Evolutionary conservation across 1,140 invertebrate genomes (phyloP).

Genomic region (Pseudachorutes palmiensis): DNA sequence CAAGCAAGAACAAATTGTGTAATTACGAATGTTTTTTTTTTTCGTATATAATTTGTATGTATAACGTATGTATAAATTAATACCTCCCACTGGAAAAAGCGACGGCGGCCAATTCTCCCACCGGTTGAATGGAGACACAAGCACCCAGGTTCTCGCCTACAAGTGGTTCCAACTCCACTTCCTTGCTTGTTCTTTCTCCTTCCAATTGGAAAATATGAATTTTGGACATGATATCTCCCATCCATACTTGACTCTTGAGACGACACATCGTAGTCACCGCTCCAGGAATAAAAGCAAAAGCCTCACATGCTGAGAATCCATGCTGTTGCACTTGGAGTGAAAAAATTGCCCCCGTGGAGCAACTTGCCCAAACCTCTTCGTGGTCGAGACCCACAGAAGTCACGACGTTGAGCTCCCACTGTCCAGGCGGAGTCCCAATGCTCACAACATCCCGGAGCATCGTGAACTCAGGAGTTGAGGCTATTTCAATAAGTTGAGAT

Average conservation of each 20-base stretch:
- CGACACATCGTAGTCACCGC: slow-evolving; percentile 52
- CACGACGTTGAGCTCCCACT: slow-evolving; percentile 9
- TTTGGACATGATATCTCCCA: slow-evolving; percentile 70
- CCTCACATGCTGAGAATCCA: slow-evolving; percentile 48
- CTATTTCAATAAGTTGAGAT: slow-evolving; percentile 84
- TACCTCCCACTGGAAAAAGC: slow-evolving; percentile 31
- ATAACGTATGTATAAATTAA: slow-evolving; percentile 18
- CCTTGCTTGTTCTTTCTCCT: slow-evolving; percentile 14
- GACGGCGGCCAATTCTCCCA: slow-evolving; percentile 28
- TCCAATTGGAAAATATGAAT: slow-evolving; percentile 61
- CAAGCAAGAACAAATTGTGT: background rate
- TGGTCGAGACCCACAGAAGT: slow-evolving; percentile 19
- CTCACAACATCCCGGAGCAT: slow-evolving; percentile 72
- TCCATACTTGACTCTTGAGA: slow-evolving; percentile 66
- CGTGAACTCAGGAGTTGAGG: slow-evolving; percentile 83
- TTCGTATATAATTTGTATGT: slow-evolving; percentile 15
- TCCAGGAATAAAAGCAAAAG: slow-evolving; percentile 64
- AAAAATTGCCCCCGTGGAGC: slow-evolving; percentile 44
- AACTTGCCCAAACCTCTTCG: slow-evolving; percentile 36
- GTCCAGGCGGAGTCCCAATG: slow-evolving; percentile 35
- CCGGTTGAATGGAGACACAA: slow-evolving; percentile 29
- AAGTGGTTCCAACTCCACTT: slow-evolving; percentile 12
- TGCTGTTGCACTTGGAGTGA: slow-evolving; percentile 38
- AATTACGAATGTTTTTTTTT: slow-evolving; percentile 25
- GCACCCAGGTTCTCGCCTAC: background rate